Percentiles rank a stretch among this genome's conserved stretches.
Evolutionary conservation across 2,797 vertebrate genomes (phyloP).

Genomic region (Paedocypris micromegethes): DNA sequence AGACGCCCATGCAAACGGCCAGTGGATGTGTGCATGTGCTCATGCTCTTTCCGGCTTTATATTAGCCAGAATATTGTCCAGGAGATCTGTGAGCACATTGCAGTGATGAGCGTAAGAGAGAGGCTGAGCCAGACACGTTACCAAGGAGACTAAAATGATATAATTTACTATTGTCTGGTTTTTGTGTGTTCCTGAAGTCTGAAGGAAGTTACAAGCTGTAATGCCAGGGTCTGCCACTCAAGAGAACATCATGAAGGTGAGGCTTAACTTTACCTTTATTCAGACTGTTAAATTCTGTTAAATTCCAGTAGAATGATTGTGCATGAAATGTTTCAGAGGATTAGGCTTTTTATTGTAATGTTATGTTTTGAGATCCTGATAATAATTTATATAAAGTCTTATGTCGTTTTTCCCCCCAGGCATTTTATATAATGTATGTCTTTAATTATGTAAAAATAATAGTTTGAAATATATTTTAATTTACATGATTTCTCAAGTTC

Average conservation of each 20-base stretch:
- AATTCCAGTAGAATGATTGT: constrained; percentile 2
- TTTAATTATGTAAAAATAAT: no score
- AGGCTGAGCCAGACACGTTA: constrained; percentile 26
- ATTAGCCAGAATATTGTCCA: constrained; percentile 1
- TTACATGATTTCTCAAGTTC: no score
- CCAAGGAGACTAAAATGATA: constrained; percentile 40
- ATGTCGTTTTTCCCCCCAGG: no score
- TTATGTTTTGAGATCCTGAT: no score
- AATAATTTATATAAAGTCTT: no score
- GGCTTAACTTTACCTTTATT: constrained; percentile 11
- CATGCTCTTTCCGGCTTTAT: constrained; percentile 1
- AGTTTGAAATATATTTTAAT: no score
- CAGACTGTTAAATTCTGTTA: background rate
- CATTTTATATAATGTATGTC: no score
- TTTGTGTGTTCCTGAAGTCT: constrained; percentile 56
- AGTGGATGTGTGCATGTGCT: constrained; percentile 32
- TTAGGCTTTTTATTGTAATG: no score
- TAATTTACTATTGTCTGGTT: constrained; percentile 39
- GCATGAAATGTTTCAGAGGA: no score
- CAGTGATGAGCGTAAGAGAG: constrained; percentile 19
- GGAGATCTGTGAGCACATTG: constrained; percentile 5
- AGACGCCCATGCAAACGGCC: constrained; percentile 43
- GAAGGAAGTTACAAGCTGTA: constrained; percentile 52
- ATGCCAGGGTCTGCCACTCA: constrained; percentile 60
- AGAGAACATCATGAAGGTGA: constrained; percentile 63